phyloP scores from a whole-genome alignment of 2,888 invertebrate species.

The Poecilus cupreus region DNA sequence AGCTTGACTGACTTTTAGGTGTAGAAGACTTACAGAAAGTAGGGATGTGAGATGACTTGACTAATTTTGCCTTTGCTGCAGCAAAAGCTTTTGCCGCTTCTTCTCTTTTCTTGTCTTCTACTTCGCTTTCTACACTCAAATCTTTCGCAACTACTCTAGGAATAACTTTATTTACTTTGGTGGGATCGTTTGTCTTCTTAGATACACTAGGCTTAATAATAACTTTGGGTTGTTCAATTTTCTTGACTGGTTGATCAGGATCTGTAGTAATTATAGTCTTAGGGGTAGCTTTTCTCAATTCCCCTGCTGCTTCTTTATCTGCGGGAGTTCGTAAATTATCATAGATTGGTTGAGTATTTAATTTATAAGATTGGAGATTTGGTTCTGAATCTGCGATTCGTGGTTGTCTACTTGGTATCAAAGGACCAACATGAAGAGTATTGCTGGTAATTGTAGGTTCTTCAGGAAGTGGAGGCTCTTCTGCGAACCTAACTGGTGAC shows the following conservation, averaged over 20 bases:
- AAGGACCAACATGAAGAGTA: conserved; percentile 75
- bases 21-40: conserved; percentile 67
- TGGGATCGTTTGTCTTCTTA: conserved; percentile 67
- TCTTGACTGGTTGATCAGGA: conserved; percentile 70
- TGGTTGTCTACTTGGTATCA: conserved; percentile 71
- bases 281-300: conserved; percentile 61
- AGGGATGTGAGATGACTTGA: conserved; percentile 70
- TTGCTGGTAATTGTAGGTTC: conserved; percentile 75
- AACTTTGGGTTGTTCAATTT: conserved; percentile 77
- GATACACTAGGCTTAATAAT: conserved; percentile 77
- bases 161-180: conserved; percentile 68
- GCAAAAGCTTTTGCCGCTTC: conserved; percentile 57
- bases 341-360: conserved; percentile 68
- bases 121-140: conserved; percentile 63
- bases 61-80: conserved; percentile 57
- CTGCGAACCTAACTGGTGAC: conserved; percentile 72
- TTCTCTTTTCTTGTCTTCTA: conserved; percentile 59
- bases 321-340: conserved; percentile 65
- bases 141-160: conserved; percentile 74
- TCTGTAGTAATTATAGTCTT: conserved; percentile 76
- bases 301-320: conserved; percentile 33
- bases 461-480: conserved; percentile 72
- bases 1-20: conserved; percentile 72
- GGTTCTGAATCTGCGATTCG: not conserved
- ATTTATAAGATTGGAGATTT: conserved; percentile 61